A percentile compares a stretch with the other conserved stretches of the same genome.
phyloP scores from a whole-genome alignment of 2,113 vertebrate genomes.

The Bubo scandiacus region DNA sequence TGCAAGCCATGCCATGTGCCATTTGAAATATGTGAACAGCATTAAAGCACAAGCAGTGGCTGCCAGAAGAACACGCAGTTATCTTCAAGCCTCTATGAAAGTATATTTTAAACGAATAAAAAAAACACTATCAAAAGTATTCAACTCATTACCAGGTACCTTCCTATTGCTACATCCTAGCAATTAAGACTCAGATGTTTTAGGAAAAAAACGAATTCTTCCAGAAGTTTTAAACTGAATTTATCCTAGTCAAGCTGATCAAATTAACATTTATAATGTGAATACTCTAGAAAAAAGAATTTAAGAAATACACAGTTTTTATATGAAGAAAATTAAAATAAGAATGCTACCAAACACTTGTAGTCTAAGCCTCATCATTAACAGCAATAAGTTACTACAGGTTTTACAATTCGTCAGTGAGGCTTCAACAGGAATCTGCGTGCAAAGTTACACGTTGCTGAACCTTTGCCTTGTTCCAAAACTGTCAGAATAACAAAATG shows the following conservation, averaged over 20 bases:
- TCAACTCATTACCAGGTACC: neutral
- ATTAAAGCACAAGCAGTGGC: neutral
- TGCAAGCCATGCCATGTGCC: neutral
- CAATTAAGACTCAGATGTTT: neutral
- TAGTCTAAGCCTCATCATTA: neutral
- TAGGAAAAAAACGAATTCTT: neutral
- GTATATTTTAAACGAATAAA: neutral
- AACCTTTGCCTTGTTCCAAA: neutral
- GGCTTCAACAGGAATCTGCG: neutral
- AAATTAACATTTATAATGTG: neutral
- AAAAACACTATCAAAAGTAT: neutral
- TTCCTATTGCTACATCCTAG: neutral
- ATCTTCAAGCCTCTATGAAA: neutral
- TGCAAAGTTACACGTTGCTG: fast-evolving
- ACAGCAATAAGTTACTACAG: neutral
- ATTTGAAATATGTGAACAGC: neutral
- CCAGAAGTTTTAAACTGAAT: neutral
- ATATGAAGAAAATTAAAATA: neutral
- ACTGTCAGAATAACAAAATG: neutral
- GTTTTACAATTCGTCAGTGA: neutral
- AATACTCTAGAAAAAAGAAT: neutral
- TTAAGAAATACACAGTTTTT: neutral
- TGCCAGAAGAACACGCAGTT: neutral
- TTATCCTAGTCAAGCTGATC: neutral
- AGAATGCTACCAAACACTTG: neutral